Evolutionary conservation across 1,140 invertebrate genomes (phyloP).

Genomic region (Meloidogyne chitwoodi): DNA sequence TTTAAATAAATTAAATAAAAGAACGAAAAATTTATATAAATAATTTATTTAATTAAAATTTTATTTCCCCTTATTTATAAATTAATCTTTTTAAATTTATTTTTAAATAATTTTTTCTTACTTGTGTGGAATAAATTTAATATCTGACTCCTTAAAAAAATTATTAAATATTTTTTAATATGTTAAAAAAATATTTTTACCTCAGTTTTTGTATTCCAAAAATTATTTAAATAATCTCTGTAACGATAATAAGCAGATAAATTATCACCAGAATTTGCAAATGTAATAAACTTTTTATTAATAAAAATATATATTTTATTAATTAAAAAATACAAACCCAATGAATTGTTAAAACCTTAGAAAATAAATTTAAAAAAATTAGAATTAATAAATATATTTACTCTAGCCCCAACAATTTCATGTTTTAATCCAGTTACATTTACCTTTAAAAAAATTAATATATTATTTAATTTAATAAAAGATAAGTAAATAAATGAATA

Average conservation of each 20-base stretch:
- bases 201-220: slow-evolving; percentile 50
- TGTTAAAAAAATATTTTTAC: background rate
- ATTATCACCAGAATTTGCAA: slow-evolving; percentile 31
- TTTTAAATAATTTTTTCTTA: slow-evolving; percentile 35
- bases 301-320: background rate
- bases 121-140: slow-evolving; percentile 60
- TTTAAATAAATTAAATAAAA: no score
- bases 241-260: slow-evolving; percentile 46
- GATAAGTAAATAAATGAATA: background rate
- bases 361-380: slow-evolving; percentile 40
- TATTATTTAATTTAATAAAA: background rate
- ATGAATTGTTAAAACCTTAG: slow-evolving; percentile 29
- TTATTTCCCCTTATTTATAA: background rate
- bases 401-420: slow-evolving; percentile 55
- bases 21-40: no score
- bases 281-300: slow-evolving; percentile 30
- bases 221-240: slow-evolving; percentile 50
- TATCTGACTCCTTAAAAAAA: slow-evolving; percentile 36
- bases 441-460: slow-evolving; percentile 56
- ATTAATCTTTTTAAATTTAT: background rate
- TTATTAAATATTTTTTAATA: no score
- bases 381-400: slow-evolving; percentile 53
- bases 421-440: slow-evolving; percentile 57
- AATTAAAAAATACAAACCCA: background rate
- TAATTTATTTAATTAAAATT: no score